Evolutionary conservation across 1,140 invertebrate species (phyloP), one percentile per base, ranked within the genome.

Genomic region (Ceratoteleas bidentatus): DNA sequence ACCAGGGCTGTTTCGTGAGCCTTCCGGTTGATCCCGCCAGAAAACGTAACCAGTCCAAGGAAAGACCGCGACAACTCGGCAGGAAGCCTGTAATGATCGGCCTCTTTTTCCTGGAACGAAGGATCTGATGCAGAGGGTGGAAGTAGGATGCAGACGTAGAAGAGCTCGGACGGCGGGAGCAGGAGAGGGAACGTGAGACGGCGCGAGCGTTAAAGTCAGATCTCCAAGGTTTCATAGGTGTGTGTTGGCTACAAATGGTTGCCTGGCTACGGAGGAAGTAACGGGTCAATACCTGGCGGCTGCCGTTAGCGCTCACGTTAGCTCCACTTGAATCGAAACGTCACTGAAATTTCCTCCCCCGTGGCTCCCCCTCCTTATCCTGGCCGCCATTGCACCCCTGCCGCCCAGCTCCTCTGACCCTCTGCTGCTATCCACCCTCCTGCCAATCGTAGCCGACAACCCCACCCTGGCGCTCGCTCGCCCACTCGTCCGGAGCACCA

Each of bases 211-310:
- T 84, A 82, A 87, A 88, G 87, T 88, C 87, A 89, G 86, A 85
- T 85, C 81, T 89, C 88, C 88, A 89, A 89, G 88, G 88, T 88
- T 88, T 88, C 85, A 84, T 88, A 89, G 87, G 88, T 89, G 87
- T 89, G 87, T 89, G 88, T 89, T 89, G 87, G 88, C 81, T 87
- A 88, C 87, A 85, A 88, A 87, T 84, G 85, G 88, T 89, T 88
- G 87, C 88, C 74, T 84, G 80, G 88, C 69, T 83, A 88, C 85
- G 54, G 60, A 87, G 87, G 85, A 88, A 86, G 87, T 86, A 86
- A 89, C 88, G 87, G 88, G 88, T 89, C 88, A 89, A 89, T 89
- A 89, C 88, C 88, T 86, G 84, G 85, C 88, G 83, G 86, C 88
- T 82, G 86, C 81, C 83, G 85, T 86, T 66, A 60, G 85, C 81